Evolutionary conservation across 2,888 invertebrate species (phyloP), one percentile per base, ranked within the genome.

Genomic region (Harpalus rufipes): DNA sequence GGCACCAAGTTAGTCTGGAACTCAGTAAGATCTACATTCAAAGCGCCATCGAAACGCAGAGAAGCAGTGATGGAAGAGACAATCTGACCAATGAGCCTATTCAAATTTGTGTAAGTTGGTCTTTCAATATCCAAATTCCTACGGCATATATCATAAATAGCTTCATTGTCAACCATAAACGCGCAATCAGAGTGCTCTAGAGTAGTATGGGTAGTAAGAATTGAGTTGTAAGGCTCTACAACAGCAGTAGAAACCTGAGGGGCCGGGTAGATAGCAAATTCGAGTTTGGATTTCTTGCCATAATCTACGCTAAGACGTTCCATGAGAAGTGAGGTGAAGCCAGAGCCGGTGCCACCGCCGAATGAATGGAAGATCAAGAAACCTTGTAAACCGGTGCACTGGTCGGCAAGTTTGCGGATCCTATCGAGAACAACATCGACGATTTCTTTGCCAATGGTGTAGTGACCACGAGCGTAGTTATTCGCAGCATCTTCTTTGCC

Each of bases 401-500:
- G 95, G 89, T 96, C 96, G 1, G 96, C 92, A 87, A 95, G 91
- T 89, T 95, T 95, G 84, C 95, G 91, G 84, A 95, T 92, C 32
- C 95, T 91, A 88, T 95, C 93, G 90, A 94, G 92, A 1, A 95
- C 95, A 3, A 94, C 93, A 61, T 93, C 94, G 68, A 96, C 93
- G 68, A 96, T 93, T 88, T 96, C 95, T 41, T 94, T 94, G 80
- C 96, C 95, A 86, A 96, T 94, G 79, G 96, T 95, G 91, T 96
- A 96, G 89, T 96, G 96, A 2, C 96, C 96, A 39, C 96, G 93
- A 0, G 96, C 96, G 89, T 96, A 96, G 91, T 96, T 96, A 90
- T 96, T 96, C 10, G 96, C 96, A 1, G 96, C 96, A 90, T 96
- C 96, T 89, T 96, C 96, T 89, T 96, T 96, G 86, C 96, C 96